Percentiles rank a stretch among this genome's conserved stretches.
Conservation (phyloP, 2,888 invertebrate species). For the Baronia brevicornis region DNA sequence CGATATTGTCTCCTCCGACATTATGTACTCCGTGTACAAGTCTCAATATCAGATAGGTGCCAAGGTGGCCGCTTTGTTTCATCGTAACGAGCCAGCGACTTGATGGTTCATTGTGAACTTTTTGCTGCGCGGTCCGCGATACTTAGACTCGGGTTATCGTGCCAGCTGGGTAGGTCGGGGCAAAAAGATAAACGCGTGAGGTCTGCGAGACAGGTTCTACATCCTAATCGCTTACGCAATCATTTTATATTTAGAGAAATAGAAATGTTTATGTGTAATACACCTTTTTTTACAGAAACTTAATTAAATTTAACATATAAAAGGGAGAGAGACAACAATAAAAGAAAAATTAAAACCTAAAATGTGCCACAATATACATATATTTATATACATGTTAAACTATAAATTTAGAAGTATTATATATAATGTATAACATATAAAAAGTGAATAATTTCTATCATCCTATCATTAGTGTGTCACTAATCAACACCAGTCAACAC, state of each 20-base stretch:
- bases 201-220: conserved; percentile 9
- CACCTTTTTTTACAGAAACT: conserved; percentile 1
- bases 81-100: conserved; percentile 45
- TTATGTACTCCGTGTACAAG: conserved; percentile 13
- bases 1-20: conserved; percentile 18
- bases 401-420: too few species aligned
- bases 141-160: conserved; percentile 4
- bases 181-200: conserved; percentile 9
- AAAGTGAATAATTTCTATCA: too few species aligned
- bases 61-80: conserved; percentile 45
- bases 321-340: too few species aligned
- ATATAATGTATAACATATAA: too few species aligned
- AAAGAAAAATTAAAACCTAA: too few species aligned
- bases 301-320: too few species aligned
- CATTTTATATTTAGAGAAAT: background rate
- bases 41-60: conserved; percentile 43
- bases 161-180: background rate
- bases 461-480: too few species aligned
- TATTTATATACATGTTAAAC: too few species aligned
- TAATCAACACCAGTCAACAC: too few species aligned
- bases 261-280: background rate
- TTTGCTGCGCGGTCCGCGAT: conserved; percentile 34
- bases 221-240: background rate
- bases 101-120: conserved; percentile 54
- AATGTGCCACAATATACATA: too few species aligned